These are phyloP conservation scores for Aselliscus stoliczkanus DNA, from an alignment of 2,797 vertebrate genomes.

Conservation along the genomic window DNA sequence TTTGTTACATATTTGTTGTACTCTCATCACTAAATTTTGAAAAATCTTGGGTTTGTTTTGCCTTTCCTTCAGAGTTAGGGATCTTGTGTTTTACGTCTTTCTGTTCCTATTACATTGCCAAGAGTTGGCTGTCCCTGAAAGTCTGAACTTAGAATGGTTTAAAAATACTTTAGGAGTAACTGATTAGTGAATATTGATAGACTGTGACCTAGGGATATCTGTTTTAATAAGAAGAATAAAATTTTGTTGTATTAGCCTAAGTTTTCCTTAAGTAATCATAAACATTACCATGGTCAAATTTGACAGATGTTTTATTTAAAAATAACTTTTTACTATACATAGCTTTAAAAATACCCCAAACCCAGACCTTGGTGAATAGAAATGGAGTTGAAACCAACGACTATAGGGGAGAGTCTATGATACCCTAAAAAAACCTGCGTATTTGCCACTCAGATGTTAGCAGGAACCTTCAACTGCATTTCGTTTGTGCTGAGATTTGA, in stretches of 20 bases:
- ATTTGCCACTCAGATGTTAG: background rate
- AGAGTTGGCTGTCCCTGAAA: background rate
- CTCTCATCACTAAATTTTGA: background rate
- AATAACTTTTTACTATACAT: background rate
- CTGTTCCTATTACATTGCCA: background rate
- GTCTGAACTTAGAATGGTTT: background rate
- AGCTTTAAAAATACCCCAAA: background rate
- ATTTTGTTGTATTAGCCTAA: background rate
- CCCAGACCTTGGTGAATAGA: background rate
- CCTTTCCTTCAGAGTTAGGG: background rate
- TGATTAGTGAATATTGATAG: background rate
- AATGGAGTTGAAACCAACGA: background rate
- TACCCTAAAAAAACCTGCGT: background rate
- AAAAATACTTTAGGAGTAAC: conserved; percentile 9
- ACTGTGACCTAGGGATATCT: background rate
- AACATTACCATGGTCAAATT: background rate
- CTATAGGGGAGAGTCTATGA: background rate
- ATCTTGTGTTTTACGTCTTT: conserved; percentile 8
- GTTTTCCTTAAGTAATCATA: background rate
- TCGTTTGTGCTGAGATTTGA: background rate
- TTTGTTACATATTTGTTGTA: background rate
- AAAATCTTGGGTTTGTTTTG: background rate
- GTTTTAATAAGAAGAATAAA: background rate
- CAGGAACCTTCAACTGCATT: background rate
- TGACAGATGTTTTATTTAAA: background rate